Evolutionary conservation across 2,888 invertebrate genomes (phyloP).

Genomic region (Ferrisia virgata): DNA sequence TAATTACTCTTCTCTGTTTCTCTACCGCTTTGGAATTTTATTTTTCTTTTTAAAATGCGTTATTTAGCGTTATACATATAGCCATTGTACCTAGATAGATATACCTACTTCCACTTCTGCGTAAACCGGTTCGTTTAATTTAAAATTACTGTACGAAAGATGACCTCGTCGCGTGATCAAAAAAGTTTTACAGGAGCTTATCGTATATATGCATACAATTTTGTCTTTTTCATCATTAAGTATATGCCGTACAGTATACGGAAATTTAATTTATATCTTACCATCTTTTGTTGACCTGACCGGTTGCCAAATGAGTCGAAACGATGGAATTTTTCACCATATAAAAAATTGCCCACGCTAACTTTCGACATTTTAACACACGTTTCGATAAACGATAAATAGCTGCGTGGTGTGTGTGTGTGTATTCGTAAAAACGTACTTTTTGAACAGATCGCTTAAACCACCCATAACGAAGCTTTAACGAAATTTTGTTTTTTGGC

Average conservation of each 20-base stretch:
- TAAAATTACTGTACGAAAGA: background rate
- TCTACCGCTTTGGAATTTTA: background rate
- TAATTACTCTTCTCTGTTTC: background rate
- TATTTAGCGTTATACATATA: background rate
- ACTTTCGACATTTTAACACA: too few species aligned
- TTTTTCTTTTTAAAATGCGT: background rate
- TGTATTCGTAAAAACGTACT: too few species aligned
- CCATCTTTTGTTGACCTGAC: background rate
- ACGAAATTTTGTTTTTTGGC: too few species aligned
- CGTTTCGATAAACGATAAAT: too few species aligned
- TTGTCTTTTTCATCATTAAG: background rate
- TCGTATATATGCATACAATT: background rate
- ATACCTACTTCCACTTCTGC: background rate
- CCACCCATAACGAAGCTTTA: too few species aligned
- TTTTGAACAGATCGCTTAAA: too few species aligned
- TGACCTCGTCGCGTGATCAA: conserved; percentile 24
- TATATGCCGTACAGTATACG: background rate
- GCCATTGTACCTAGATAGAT: background rate
- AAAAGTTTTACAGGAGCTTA: background rate
- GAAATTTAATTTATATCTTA: conserved; percentile 2
- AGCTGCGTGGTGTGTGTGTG: too few species aligned
- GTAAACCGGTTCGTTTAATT: conserved; percentile 6
- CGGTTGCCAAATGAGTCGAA: background rate
- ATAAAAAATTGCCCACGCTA: background rate
- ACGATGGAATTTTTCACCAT: background rate